phyloP scores from a whole-genome alignment of 2,888 invertebrate species.

The Metopia argyrocephala region DNA sequence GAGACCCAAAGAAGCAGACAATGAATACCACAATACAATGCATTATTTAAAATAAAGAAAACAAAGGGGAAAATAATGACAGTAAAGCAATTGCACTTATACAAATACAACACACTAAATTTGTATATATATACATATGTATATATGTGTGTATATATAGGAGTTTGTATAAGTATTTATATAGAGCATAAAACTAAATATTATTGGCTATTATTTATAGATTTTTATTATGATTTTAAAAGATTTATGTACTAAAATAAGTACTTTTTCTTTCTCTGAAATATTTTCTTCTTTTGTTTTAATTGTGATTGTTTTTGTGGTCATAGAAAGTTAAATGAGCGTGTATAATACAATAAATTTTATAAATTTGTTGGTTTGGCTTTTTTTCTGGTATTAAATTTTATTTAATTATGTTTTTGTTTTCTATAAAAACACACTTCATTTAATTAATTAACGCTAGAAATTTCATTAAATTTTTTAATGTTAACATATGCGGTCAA shows the following conservation, averaged over 20 bases:
- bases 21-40: background rate
- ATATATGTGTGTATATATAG: background rate
- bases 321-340: slow-evolving; percentile 38
- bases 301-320: background rate
- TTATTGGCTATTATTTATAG: slow-evolving; percentile 63
- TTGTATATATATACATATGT: background rate
- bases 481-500: background rate
- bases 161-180: slow-evolving; percentile 15
- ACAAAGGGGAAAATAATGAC: background rate
- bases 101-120: background rate
- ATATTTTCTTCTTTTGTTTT: background rate
- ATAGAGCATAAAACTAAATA: slow-evolving; percentile 51
- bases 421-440: background rate
- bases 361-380: slow-evolving; percentile 16
- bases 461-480: background rate
- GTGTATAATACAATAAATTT: slow-evolving; percentile 41
- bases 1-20: background rate
- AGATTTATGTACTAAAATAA: slow-evolving; percentile 52
- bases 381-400: slow-evolving; percentile 4
- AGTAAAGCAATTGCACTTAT: background rate
- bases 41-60: background rate
- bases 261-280: background rate
- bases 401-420: background rate
- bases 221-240: slow-evolving; percentile 62
- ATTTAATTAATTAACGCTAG: slow-evolving; percentile 7